Percentiles rank a stretch among this genome's conserved stretches.
These are phyloP conservation scores for Laterallus jamaicensis DNA, from an alignment of 2,113 vertebrate genomes.

Conservation along the genomic window DNA sequence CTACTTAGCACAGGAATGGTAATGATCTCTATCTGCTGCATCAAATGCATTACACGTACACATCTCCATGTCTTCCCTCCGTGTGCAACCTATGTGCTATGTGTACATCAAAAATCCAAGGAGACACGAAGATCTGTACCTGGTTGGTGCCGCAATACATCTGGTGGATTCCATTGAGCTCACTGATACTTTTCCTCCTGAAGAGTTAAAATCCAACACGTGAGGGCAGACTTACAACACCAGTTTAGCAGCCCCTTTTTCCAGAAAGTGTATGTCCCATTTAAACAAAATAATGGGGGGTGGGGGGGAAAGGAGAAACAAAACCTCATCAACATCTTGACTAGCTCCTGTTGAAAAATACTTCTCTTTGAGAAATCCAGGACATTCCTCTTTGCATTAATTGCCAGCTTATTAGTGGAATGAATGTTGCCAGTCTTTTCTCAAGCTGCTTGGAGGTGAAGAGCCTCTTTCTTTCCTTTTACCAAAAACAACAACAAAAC, in stretches of 20 bases:
- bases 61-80: not conserved
- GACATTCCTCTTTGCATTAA: constrained; percentile 52
- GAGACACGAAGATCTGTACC: not conserved
- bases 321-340: constrained; percentile 43
- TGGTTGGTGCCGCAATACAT: not conserved
- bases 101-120: accelerated
- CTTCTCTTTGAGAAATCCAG: constrained; percentile 39
- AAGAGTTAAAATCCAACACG: constrained; percentile 49
- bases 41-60: not conserved
- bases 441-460: constrained; percentile 23
- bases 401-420: constrained; percentile 62
- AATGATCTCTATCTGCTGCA: not conserved
- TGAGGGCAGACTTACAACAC: constrained; percentile 64
- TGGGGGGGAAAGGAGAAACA: not conserved
- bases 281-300: not conserved
- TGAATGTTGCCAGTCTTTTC: constrained; percentile 49
- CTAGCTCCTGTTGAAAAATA: constrained; percentile 38
- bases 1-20: not conserved
- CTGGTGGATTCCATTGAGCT: not conserved
- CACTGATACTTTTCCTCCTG: not conserved
- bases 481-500: constrained; percentile 68
- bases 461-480: constrained; percentile 41
- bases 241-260: not conserved
- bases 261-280: not conserved
- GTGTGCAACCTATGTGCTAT: not conserved